These are phyloP conservation scores for Pasiphila rectangulata DNA, from an alignment of 2,888 invertebrate species.

Conservation along the genomic window DNA sequence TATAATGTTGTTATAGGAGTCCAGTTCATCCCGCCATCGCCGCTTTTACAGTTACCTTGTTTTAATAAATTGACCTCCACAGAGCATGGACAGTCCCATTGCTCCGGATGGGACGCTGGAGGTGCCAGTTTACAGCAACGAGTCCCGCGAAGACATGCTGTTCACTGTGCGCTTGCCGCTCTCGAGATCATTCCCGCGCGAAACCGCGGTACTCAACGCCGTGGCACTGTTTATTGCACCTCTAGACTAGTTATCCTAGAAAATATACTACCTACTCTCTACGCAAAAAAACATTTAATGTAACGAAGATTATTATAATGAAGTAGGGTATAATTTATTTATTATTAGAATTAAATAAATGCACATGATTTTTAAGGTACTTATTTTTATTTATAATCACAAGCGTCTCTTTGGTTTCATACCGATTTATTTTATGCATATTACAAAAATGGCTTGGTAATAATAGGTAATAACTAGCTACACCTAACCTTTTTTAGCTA, in stretches of 20 bases:
- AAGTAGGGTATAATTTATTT: background rate
- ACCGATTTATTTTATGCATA: background rate
- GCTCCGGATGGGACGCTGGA: slow-evolving; percentile 37
- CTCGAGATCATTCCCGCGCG: slow-evolving; percentile 39
- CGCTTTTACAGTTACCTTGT: slow-evolving; percentile 1
- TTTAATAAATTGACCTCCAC: slow-evolving; percentile 1
- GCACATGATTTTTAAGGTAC: background rate
- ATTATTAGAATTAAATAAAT: slow-evolving; percentile 3
- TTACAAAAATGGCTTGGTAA: no score
- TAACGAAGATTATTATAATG: background rate
- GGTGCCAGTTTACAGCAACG: slow-evolving; percentile 55
- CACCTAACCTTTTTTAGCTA: no score
- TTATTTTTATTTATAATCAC: slow-evolving; percentile 7
- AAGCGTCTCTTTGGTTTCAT: slow-evolving; percentile 11
- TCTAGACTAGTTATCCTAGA: no score
- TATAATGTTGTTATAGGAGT: no score
- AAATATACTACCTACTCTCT: no score
- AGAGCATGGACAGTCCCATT: slow-evolving; percentile 14
- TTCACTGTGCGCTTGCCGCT: slow-evolving; percentile 53
- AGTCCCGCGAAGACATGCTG: slow-evolving; percentile 40
- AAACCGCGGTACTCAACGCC: slow-evolving; percentile 54
- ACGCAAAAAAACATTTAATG: no score
- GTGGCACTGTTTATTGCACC: slow-evolving; percentile 58
- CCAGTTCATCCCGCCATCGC: no score
- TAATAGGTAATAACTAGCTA: no score